These are phyloP conservation scores for Troglohyphantes excavatus DNA, from an alignment of 2,888 invertebrate genomes.

Conservation along the genomic window DNA sequence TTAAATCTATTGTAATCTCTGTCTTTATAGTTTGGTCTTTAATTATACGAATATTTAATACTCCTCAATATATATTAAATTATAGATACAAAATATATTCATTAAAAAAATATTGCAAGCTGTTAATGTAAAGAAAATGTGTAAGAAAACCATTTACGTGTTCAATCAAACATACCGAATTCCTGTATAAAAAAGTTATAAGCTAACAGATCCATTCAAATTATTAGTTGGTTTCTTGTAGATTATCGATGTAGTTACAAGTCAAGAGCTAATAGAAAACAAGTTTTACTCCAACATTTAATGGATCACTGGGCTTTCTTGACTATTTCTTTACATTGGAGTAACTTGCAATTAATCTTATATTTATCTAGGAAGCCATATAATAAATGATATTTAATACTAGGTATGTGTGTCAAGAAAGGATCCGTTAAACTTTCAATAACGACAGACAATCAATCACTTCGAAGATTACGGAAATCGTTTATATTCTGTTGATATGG, in stretches of 20 bases:
- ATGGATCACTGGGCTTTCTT: background rate
- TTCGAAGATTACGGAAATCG: background rate
- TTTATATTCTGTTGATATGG: background rate
- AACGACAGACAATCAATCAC: background rate
- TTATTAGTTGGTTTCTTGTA: too few relatives aligned
- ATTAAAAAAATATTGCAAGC: too few relatives aligned
- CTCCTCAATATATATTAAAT: too few relatives aligned
- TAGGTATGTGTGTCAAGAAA: background rate
- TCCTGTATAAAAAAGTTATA: too few relatives aligned
- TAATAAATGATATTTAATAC: conserved; percentile 5
- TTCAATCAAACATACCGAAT: too few relatives aligned
- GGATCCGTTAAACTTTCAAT: background rate
- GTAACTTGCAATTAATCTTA: background rate
- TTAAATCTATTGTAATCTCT: too few relatives aligned
- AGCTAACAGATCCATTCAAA: too few relatives aligned
- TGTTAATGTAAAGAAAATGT: too few relatives aligned
- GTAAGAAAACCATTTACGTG: too few relatives aligned
- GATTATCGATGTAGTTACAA: background rate
- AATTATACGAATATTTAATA: too few relatives aligned
- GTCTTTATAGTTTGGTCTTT: too few relatives aligned
- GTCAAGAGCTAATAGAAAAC: background rate
- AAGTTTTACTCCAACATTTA: background rate
- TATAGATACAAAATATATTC: too few relatives aligned
- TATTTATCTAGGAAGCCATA: conserved; percentile 3
- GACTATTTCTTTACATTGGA: conserved; percentile 9